Conservation (phyloP, 2,888 invertebrate species). For the Luffia ferchaultella region DNA sequence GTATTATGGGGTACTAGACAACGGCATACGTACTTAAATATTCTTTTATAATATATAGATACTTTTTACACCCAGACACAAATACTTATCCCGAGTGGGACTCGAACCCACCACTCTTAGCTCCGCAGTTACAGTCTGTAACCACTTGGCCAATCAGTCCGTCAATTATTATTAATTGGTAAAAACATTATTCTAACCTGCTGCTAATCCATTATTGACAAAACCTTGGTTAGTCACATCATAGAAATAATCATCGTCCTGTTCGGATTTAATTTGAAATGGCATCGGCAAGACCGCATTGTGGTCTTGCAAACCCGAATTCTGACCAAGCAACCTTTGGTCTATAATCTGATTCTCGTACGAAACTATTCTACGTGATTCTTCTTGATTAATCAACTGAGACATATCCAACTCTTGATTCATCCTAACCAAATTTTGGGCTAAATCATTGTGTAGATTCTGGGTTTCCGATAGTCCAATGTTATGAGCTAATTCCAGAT, state of each 20-base stretch:
- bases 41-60: too few species aligned
- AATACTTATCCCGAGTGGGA: too few species aligned
- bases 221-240: slow-evolving; percentile 24
- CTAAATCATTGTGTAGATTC: slow-evolving; percentile 19
- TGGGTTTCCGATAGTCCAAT: slow-evolving; percentile 14
- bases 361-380: background rate
- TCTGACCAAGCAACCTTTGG: slow-evolving; percentile 19
- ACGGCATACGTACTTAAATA: too few species aligned
- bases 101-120: too few species aligned
- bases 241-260: slow-evolving; percentile 53
- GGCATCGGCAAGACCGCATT: slow-evolving; percentile 34
- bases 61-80: too few species aligned
- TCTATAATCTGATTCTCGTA: slow-evolving; percentile 15
- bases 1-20: too few species aligned
- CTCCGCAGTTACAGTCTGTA: too few species aligned
- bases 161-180: too few species aligned
- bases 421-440: slow-evolving; percentile 2
- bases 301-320: slow-evolving; percentile 20
- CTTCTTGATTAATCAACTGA: slow-evolving; percentile 20
- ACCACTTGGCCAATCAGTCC: too few species aligned
- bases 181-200: too few species aligned
- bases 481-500: slow-evolving; percentile 7
- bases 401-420: slow-evolving; percentile 18
- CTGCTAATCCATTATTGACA: background rate
- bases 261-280: slow-evolving; percentile 50